Evolutionary conservation across 2,888 invertebrate genomes (phyloP).

Genomic region (Rhimphoctona megacephalus): DNA sequence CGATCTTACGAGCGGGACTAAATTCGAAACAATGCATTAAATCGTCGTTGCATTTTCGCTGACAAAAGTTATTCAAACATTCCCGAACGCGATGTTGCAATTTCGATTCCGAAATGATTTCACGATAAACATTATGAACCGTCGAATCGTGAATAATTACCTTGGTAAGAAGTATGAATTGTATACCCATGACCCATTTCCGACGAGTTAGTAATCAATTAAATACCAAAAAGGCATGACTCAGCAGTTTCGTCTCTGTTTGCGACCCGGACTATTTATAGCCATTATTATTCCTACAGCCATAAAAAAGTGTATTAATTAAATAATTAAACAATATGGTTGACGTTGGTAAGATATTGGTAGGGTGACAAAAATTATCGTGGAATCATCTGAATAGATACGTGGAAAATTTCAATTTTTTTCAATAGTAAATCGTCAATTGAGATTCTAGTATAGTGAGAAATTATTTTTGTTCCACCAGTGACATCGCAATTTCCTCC

Average conservation of each 20-base stretch:
- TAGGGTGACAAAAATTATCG: neutral
- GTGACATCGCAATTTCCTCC: neutral
- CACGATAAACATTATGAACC: neutral
- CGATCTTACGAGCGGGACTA: neutral
- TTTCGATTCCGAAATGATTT: slow-evolving; percentile 5
- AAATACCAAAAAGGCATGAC: neutral
- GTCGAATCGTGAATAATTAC: slow-evolving; percentile 5
- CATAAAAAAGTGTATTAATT: neutral
- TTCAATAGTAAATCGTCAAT: neutral
- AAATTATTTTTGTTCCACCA: neutral
- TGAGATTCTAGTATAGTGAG: neutral
- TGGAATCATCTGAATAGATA: neutral
- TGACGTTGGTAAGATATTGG: neutral
- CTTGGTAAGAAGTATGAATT: neutral
- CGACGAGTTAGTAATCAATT: slow-evolving; percentile 2
- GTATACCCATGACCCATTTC: neutral
- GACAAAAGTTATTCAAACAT: neutral
- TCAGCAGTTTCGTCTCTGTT: slow-evolving; percentile 14
- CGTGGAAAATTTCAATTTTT: neutral
- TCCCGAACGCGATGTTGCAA: neutral
- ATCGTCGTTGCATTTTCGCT: slow-evolving; percentile 25
- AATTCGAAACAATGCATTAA: neutral
- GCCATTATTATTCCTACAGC: neutral
- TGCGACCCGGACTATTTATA: neutral
- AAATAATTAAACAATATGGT: neutral